A percentile compares a stretch with the other conserved stretches of the same genome.
Evolutionary conservation across 2,888 invertebrate species (phyloP).

Genomic region (Pyrrhia umbra): DNA sequence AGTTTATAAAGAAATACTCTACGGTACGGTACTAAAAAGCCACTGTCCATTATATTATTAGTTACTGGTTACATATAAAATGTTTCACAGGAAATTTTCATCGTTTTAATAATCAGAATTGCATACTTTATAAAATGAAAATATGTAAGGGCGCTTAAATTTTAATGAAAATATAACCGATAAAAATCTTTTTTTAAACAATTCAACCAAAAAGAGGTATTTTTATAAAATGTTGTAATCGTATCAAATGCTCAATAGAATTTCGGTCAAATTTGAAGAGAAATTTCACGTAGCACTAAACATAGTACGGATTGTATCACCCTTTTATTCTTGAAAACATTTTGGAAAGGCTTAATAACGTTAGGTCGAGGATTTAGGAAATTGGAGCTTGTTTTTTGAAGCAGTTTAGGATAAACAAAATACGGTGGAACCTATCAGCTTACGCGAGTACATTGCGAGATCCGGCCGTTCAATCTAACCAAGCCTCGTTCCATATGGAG

Average conservation of each 20-base stretch:
- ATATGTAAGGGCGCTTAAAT: constrained; percentile 7
- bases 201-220: background rate
- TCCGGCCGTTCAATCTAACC: constrained; percentile 33
- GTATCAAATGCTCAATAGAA: background rate
- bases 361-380: constrained; percentile 43
- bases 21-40: constrained; percentile 2
- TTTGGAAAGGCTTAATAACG: constrained; percentile 24
- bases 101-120: constrained; percentile 51
- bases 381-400: constrained; percentile 47
- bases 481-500: constrained; percentile 21
- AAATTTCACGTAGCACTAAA: background rate
- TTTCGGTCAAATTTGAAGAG: background rate
- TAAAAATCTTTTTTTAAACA: constrained; percentile 1
- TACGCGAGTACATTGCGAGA: constrained; percentile 42
- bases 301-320: background rate
- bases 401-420: constrained; percentile 41
- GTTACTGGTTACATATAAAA: constrained; percentile 14
- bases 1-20: constrained; percentile 13
- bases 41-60: constrained; percentile 1
- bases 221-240: too few species aligned
- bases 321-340: constrained; percentile 29
- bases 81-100: constrained; percentile 20
- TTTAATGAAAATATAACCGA: constrained; percentile 6
- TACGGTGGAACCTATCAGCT: constrained; percentile 42
- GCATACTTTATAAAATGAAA: constrained; percentile 32